Conservation (phyloP, 2,888 invertebrate species). For the Plemyria rubiginata region DNA sequence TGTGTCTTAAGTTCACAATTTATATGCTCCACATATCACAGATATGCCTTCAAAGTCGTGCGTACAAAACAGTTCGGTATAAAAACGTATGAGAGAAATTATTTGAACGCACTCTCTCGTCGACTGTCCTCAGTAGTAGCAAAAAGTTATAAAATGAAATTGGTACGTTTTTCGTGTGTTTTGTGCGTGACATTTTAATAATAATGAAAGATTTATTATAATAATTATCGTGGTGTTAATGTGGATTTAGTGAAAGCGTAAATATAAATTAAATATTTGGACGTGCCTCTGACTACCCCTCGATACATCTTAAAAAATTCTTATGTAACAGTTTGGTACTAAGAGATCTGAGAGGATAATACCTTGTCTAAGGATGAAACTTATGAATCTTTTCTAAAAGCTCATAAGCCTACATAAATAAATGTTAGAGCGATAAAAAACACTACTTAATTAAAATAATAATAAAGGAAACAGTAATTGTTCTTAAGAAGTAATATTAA, state of each 20-base stretch:
- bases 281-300: no score
- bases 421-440: no score
- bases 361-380: no score
- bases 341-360: no score
- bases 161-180: conserved; percentile 62
- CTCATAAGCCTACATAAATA: no score
- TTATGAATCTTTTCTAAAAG: no score
- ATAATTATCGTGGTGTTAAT: conserved; percentile 15
- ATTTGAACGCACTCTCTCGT: conserved; percentile 44
- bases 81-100: conserved; percentile 68
- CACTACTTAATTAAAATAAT: no score
- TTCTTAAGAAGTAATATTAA: no score
- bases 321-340: no score
- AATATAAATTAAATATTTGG: not conserved
- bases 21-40: conserved; percentile 37
- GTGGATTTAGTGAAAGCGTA: not conserved
- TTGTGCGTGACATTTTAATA: conserved; percentile 26
- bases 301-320: no score
- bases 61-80: conserved; percentile 63
- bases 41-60: conserved; percentile 44
- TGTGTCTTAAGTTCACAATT: conserved; percentile 45
- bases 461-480: no score
- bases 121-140: conserved; percentile 59
- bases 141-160: conserved; percentile 57
- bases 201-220: conserved; percentile 27